phyloP scores from a whole-genome alignment of 2,888 invertebrate genomes.

The Erebia aethiops region DNA sequence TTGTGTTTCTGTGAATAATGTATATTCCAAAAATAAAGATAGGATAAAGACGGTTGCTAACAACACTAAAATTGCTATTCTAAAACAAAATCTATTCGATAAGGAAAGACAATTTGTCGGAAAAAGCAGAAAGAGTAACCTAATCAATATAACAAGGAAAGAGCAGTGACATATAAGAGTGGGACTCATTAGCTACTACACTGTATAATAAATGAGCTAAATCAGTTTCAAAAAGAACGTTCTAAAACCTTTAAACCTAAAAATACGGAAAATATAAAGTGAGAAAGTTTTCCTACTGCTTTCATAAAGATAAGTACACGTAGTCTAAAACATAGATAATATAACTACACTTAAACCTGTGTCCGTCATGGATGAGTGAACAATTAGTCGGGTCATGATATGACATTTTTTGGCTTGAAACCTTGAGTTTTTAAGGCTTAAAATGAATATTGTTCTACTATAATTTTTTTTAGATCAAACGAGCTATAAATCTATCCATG shows the following conservation, averaged over 20 bases:
- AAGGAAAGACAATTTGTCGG: background rate
- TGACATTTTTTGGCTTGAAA: too few species aligned
- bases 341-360: too few species aligned
- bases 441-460: background rate
- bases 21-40: too few species aligned
- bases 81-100: background rate
- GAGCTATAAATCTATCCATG: background rate
- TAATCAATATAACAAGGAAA: slow-evolving; percentile 19
- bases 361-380: too few species aligned
- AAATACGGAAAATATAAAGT: background rate
- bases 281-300: background rate
- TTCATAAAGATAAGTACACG: background rate
- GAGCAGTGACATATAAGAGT: slow-evolving; percentile 7
- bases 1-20: too few species aligned
- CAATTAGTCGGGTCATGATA: too few species aligned
- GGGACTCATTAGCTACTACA: slow-evolving; percentile 19
- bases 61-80: too few species aligned
- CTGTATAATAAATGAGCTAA: slow-evolving; percentile 23
- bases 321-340: background rate
- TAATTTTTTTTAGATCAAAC: background rate
- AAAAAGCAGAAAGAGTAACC: background rate
- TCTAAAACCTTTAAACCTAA: background rate
- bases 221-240: slow-evolving; percentile 5
- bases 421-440: too few species aligned
- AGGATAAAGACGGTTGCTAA: too few species aligned